Conservation (phyloP, 1,140 invertebrate species). For the Tetramorium simillimum region DNA sequence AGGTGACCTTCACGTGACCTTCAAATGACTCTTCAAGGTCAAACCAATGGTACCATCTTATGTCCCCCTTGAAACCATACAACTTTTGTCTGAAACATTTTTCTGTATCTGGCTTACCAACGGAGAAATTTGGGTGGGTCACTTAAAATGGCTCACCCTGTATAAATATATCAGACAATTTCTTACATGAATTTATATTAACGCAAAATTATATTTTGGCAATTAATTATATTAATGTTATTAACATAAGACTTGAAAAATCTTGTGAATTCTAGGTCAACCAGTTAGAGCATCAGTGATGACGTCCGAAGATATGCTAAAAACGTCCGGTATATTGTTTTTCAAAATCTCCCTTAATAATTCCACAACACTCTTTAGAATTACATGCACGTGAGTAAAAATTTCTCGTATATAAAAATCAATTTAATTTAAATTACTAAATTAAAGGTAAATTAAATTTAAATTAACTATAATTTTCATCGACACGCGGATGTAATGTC, state of each 20-base stretch:
- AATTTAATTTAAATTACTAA: not conserved
- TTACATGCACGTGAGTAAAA: constrained; percentile 82
- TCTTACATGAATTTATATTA: not conserved
- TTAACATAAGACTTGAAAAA: not conserved
- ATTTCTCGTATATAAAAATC: not conserved
- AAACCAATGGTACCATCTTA: too few species aligned
- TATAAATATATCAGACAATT: not conserved
- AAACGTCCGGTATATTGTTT: constrained; percentile 81
- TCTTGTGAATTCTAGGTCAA: constrained; percentile 78
- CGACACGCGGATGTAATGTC: not conserved
- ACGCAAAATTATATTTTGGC: constrained; percentile 11
- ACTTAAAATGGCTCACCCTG: too few species aligned
- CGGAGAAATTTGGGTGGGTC: too few species aligned
- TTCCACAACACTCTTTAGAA: constrained; percentile 78
- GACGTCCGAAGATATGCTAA: constrained; percentile 76
- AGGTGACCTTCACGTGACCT: too few species aligned
- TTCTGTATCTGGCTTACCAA: too few species aligned
- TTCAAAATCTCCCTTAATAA: constrained; percentile 78
- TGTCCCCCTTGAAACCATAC: too few species aligned
- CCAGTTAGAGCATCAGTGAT: constrained; percentile 83
- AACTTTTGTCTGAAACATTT: too few species aligned
- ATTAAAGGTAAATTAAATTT: too few species aligned
- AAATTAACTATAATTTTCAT: too few species aligned
- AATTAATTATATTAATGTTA: constrained; percentile 2
- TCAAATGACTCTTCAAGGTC: too few species aligned